A percentile compares a stretch with the other conserved stretches of the same genome.
Conservation (phyloP, 2,797 vertebrate genomes). For the Sebastes hubbsi region DNA sequence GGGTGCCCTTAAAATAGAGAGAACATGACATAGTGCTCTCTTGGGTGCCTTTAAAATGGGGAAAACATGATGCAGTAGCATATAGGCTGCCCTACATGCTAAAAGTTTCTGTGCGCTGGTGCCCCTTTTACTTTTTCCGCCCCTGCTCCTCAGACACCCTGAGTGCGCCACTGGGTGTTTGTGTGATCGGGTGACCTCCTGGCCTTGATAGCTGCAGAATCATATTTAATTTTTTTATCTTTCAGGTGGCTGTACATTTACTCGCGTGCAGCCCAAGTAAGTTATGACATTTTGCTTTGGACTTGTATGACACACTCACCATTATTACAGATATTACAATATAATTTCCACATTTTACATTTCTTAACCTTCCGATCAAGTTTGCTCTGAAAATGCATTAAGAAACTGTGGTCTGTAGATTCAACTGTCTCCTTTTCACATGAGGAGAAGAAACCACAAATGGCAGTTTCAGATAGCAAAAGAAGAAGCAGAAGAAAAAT, state of each 20-base stretch:
- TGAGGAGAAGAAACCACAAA: constrained; percentile 40
- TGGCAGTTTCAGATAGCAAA: constrained; percentile 9
- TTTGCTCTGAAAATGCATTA: not conserved
- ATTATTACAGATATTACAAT: not conserved
- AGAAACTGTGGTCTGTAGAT: constrained; percentile 1
- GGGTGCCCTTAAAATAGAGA: too few species aligned
- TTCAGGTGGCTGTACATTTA: not conserved
- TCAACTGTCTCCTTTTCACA: constrained; percentile 7
- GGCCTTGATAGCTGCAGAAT: not conserved
- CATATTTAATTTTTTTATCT: not conserved
- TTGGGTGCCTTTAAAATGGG: too few species aligned
- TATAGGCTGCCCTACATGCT: too few species aligned
- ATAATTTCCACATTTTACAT: not conserved
- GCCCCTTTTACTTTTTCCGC: too few species aligned
- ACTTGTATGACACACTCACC: not conserved
- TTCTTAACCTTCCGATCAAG: not conserved
- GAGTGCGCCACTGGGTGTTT: not conserved
- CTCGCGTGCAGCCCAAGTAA: not conserved
- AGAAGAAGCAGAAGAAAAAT: constrained; percentile 42
- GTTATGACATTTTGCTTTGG: not conserved
- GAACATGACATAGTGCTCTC: too few species aligned
- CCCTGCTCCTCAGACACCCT: too few species aligned
- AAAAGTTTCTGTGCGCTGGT: too few species aligned
- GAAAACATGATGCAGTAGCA: too few species aligned
- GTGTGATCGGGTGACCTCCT: not conserved